phyloP scores from a whole-genome alignment of 1,140 invertebrate genomes.

The Parapsyche elsis region DNA sequence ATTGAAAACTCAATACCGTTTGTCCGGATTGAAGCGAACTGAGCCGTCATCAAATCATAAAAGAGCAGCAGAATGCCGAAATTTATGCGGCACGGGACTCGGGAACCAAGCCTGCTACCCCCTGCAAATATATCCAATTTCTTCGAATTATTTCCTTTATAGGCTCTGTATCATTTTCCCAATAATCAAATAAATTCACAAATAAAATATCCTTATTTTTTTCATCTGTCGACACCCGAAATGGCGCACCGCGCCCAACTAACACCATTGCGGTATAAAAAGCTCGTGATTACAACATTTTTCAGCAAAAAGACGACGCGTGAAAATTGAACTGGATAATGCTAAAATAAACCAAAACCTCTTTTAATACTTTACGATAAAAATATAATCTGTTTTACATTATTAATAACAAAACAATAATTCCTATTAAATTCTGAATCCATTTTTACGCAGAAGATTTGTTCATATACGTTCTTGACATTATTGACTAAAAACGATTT shows the following conservation, averaged over 20 bases:
- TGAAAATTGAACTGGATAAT: too few relatives aligned
- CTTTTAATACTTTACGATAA: too few relatives aligned
- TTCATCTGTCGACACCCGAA: neutral
- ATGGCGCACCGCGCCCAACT: neutral
- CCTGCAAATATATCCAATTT: slow-evolving; percentile 51
- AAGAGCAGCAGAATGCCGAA: slow-evolving; percentile 53
- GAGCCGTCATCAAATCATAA: slow-evolving; percentile 54
- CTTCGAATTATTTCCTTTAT: slow-evolving; percentile 54
- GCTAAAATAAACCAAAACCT: too few relatives aligned
- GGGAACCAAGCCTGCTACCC: slow-evolving; percentile 1
- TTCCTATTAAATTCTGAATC: too few relatives aligned
- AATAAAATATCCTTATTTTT: slow-evolving; percentile 29
- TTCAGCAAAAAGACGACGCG: too few relatives aligned
- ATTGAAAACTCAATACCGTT: slow-evolving; percentile 55
- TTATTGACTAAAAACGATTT: too few relatives aligned
- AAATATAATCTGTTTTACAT: too few relatives aligned
- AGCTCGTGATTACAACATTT: too few relatives aligned
- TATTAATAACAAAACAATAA: too few relatives aligned
- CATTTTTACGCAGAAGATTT: too few relatives aligned
- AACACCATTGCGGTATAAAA: neutral
- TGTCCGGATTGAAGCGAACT: slow-evolving; percentile 55
- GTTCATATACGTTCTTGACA: too few relatives aligned
- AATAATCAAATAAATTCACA: slow-evolving; percentile 53
- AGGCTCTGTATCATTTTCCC: slow-evolving; percentile 49
- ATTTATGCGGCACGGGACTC: slow-evolving; percentile 50